Evolutionary conservation across 2,888 invertebrate species (phyloP).

Genomic region (Mechanitis mazaeus): DNA sequence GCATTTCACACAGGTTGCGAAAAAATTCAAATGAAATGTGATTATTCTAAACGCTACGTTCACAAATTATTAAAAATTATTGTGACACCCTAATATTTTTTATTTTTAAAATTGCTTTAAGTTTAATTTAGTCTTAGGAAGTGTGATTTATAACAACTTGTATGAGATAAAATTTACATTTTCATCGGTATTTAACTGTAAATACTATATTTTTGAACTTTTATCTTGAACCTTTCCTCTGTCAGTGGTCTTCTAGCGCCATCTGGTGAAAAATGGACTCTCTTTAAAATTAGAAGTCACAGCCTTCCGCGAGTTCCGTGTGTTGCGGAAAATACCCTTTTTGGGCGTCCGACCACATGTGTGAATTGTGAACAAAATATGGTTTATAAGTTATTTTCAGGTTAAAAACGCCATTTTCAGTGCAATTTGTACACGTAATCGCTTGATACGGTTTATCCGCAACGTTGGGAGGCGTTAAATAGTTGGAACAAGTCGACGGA

Average conservation of each 20-base stretch:
- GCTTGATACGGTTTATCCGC: slow-evolving; percentile 55
- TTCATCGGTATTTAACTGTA: no score
- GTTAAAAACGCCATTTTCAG: slow-evolving; percentile 49
- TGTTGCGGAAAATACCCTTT: slow-evolving; percentile 80
- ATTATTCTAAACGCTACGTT: slow-evolving; percentile 41
- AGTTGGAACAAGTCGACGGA: slow-evolving; percentile 64
- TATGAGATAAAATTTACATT: no score
- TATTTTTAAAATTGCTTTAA: not conserved
- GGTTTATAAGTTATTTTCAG: slow-evolving; percentile 67
- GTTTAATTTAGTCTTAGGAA: no score
- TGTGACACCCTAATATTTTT: not conserved
- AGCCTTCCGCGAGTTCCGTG: slow-evolving; percentile 75
- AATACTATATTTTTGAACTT: slow-evolving; percentile 10
- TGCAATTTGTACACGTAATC: slow-evolving; percentile 51
- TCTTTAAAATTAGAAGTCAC: slow-evolving; percentile 73
- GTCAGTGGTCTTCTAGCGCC: slow-evolving; percentile 51
- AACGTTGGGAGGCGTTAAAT: slow-evolving; percentile 57
- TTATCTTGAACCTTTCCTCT: slow-evolving; percentile 47
- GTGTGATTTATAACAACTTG: no score
- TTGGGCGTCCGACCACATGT: slow-evolving; percentile 83
- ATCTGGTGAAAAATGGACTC: slow-evolving; percentile 59
- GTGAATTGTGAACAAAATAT: slow-evolving; percentile 75
- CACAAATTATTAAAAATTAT: slow-evolving; percentile 21
- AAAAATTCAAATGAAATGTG: slow-evolving; percentile 42
- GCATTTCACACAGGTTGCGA: slow-evolving; percentile 29